A percentile compares a stretch with the other conserved stretches of the same genome.
phyloP scores from a whole-genome alignment of 2,113 vertebrate species.

The Tenrec ecaudatus region DNA sequence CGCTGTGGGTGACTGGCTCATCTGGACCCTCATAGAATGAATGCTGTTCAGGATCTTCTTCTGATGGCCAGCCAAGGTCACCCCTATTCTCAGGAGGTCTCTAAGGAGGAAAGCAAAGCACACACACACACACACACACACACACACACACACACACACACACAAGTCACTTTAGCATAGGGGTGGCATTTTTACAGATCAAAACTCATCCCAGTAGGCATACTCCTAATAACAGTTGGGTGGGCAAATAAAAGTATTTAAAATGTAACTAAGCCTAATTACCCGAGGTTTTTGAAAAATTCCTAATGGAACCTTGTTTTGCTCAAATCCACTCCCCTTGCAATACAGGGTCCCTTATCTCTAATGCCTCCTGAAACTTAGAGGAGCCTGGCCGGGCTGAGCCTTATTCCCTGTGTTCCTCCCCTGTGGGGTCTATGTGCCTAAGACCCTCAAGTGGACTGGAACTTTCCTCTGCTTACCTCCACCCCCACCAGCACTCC shows the following conservation, averaged over 20 bases:
- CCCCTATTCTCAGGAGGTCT: slow-evolving; percentile 99
- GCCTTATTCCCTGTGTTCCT: not conserved
- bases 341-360: not conserved
- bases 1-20: slow-evolving; percentile 94
- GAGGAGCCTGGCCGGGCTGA: not conserved
- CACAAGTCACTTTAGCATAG: slow-evolving; percentile 40
- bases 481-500: not conserved
- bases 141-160: slow-evolving; percentile 69
- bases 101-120: slow-evolving; percentile 84
- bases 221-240: not conserved
- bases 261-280: not conserved
- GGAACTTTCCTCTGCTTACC: not conserved
- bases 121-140: slow-evolving; percentile 72
- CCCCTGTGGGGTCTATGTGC: not conserved
- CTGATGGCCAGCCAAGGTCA: slow-evolving; percentile 98
- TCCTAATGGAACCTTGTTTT: not conserved
- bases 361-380: not conserved
- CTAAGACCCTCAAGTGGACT: not conserved
- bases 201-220: not conserved
- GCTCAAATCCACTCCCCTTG: not conserved
- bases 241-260: not conserved
- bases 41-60: slow-evolving; percentile 99
- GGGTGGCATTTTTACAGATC: not conserved
- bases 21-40: slow-evolving; percentile 97
- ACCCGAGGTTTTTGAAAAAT: not conserved